These are phyloP conservation scores for Spilogale gracilis DNA, from an alignment of 2,113 vertebrate genomes.

Conservation along the genomic window DNA sequence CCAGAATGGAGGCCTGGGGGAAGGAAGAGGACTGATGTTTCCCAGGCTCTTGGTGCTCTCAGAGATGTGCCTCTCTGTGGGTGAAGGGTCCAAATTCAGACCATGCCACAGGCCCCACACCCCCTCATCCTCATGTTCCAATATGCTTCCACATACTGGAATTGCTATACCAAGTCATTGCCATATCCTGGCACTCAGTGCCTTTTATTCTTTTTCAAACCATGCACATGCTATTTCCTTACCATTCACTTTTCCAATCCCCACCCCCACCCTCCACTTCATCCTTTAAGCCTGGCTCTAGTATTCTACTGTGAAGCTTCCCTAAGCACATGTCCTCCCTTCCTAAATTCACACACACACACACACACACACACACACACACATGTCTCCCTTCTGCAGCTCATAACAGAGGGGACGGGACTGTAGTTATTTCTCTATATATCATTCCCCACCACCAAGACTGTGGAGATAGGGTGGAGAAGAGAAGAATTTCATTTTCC, in stretches of 20 bases:
- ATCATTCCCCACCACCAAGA: background rate
- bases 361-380: too few relatives aligned
- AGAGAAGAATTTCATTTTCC: background rate
- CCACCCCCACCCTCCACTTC: background rate
- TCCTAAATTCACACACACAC: background rate
- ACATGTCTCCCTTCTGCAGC: background rate
- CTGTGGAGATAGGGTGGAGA: background rate
- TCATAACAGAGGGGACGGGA: background rate
- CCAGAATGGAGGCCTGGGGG: background rate
- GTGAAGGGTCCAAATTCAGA: background rate
- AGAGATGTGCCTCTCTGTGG: background rate
- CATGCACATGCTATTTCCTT: background rate
- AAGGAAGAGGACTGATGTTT: background rate
- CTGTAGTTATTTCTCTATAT: background rate
- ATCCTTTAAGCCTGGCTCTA: background rate
- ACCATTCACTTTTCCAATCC: background rate
- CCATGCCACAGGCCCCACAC: accelerated
- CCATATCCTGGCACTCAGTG: background rate
- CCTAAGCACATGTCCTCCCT: background rate
- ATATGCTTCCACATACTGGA: too few relatives aligned
- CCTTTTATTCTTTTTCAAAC: background rate
- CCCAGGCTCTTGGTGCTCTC: background rate
- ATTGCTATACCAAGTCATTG: background rate
- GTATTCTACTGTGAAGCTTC: background rate
- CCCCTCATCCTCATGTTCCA: background rate